phyloP scores from a whole-genome alignment of 2,797 vertebrate species.

The Sebastes hubbsi region DNA sequence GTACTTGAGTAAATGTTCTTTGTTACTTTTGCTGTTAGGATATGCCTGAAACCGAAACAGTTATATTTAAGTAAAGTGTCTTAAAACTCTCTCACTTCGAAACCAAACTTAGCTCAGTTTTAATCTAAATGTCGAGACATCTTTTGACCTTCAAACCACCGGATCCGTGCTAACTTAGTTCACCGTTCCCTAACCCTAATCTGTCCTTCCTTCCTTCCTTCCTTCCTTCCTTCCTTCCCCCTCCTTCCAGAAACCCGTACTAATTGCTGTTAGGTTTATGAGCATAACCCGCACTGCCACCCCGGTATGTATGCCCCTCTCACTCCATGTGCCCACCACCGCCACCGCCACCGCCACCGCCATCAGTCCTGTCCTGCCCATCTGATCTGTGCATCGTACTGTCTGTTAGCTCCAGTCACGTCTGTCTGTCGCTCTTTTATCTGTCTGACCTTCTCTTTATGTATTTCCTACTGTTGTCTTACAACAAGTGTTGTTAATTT shows the following conservation, averaged over 20 bases:
- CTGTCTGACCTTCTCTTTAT: constrained; percentile 23
- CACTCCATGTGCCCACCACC: constrained; percentile 36
- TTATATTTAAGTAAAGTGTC: neutral
- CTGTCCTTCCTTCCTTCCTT: constrained; percentile 12
- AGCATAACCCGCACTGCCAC: constrained; percentile 95
- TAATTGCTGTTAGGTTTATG: constrained; percentile 99
- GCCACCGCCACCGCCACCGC: neutral
- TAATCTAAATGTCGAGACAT: neutral
- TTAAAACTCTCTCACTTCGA: neutral
- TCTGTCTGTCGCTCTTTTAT: constrained; percentile 21
- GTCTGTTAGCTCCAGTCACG: constrained; percentile 27
- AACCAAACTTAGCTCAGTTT: neutral
- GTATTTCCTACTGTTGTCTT: constrained; percentile 1
- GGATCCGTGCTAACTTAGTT: constrained; percentile 4
- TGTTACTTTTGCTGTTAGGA: neutral
- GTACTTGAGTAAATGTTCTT: neutral
- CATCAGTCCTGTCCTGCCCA: constrained; percentile 43
- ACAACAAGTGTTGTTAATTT: neutral
- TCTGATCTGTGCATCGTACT: constrained; percentile 34
- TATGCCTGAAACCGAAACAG: neutral
- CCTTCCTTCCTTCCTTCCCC: constrained; percentile 75
- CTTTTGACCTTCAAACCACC: constrained; percentile 10
- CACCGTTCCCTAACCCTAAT: constrained; percentile 74
- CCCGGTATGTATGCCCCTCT: constrained; percentile 92
- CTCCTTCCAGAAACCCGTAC: constrained; percentile 95